Evolutionary conservation across 1,140 invertebrate genomes (phyloP).

Genomic region (Drosophila arizonae): DNA sequence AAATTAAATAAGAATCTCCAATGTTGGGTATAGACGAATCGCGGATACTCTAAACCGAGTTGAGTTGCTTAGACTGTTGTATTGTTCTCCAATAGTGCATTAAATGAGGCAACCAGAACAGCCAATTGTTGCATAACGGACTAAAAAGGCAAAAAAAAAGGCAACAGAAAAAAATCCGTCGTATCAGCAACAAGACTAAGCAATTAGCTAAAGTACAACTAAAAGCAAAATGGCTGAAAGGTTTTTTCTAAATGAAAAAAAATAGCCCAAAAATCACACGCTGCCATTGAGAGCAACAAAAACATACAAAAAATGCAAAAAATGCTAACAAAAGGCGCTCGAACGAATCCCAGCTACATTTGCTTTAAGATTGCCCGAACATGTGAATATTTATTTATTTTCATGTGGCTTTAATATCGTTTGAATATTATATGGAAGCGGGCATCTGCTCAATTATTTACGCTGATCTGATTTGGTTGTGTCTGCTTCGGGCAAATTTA

Average conservation of each 20-base stretch:
- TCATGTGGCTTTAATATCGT: constrained; percentile 9
- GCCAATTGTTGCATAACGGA: background rate
- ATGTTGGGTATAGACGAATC: background rate
- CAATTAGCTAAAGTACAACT: constrained; percentile 29
- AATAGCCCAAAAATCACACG: background rate
- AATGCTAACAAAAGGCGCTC: background rate
- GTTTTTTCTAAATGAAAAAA: constrained; percentile 13
- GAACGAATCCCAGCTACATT: background rate
- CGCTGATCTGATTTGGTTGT: constrained; percentile 46
- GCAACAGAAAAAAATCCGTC: too few species aligned
- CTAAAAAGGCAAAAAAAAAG: constrained; percentile 10
- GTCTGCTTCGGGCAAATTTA: constrained; percentile 15
- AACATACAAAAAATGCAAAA: background rate
- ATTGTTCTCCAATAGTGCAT: background rate
- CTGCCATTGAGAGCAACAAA: constrained; percentile 27
- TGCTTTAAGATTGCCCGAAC: background rate
- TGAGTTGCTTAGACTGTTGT: background rate
- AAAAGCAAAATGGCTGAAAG: constrained; percentile 13
- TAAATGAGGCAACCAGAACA: too few species aligned
- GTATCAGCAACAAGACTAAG: constrained; percentile 19
- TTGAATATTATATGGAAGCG: constrained; percentile 35
- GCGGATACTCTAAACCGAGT: background rate
- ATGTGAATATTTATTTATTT: background rate
- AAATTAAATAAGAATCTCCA: background rate
- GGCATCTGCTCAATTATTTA: constrained; percentile 42